Percentiles rank a stretch among this genome's conserved stretches.
Evolutionary conservation across 2,888 invertebrate species (phyloP).

Genomic region (Gandaritis pyraliata): DNA sequence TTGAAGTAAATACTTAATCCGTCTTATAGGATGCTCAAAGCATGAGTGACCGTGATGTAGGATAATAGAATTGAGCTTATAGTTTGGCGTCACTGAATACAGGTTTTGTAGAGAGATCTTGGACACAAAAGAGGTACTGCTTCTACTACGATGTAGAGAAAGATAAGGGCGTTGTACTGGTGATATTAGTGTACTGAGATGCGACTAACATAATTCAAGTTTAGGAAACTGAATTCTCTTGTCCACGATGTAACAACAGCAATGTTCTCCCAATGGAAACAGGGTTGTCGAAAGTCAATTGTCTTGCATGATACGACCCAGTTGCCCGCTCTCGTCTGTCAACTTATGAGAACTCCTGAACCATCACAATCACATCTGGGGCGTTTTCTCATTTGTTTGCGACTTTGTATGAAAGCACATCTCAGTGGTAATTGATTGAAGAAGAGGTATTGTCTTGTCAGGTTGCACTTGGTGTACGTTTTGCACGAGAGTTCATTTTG

Average conservation of each 20-base stretch:
- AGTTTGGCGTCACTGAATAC: background rate
- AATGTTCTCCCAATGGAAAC: constrained; percentile 44
- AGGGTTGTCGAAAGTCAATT: constrained; percentile 60
- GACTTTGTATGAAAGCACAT: constrained; percentile 17
- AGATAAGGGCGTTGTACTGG: no score
- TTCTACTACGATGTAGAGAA: no score
- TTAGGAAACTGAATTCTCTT: background rate
- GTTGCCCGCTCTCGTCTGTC: constrained; percentile 45
- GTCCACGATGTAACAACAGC: background rate
- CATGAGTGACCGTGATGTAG: constrained; percentile 19
- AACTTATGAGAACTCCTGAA: constrained; percentile 65
- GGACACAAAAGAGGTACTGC: constrained; percentile 1
- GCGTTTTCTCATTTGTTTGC: constrained; percentile 37
- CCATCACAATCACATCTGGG: constrained; percentile 50
- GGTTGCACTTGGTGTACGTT: constrained; percentile 6
- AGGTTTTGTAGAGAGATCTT: constrained; percentile 1
- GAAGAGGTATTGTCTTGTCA: constrained; percentile 23
- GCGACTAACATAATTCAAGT: no score
- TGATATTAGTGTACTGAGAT: no score
- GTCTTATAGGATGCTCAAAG: constrained; percentile 18
- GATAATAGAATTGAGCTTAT: constrained; percentile 22
- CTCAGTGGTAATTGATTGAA: constrained; percentile 15
- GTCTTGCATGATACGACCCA: constrained; percentile 47
- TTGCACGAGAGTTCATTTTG: background rate
- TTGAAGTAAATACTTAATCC: constrained; percentile 32